These are phyloP conservation scores for Corythoichthys intestinalis DNA, from an alignment of 2,113 vertebrate genomes.

Conservation along the genomic window DNA sequence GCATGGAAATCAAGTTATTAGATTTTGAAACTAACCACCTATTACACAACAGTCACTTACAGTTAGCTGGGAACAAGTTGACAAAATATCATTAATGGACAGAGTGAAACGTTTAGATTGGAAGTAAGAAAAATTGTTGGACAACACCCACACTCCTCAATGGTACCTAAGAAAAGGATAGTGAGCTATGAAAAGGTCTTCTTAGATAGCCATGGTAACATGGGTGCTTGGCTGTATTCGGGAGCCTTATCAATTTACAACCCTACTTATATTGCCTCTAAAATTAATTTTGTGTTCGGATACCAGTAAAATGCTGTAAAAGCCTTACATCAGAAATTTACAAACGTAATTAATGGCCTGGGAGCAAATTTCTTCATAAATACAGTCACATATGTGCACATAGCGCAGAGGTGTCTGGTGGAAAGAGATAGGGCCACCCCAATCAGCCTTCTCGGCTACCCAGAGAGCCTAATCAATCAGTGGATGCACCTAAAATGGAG, in stretches of 20 bases:
- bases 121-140: too few relatives aligned
- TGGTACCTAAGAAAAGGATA: not conserved
- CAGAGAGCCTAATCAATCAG: slow-evolving; percentile 61
- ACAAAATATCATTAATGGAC: too few relatives aligned
- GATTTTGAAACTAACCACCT: too few relatives aligned
- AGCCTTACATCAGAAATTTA: not conserved
- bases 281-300: not conserved
- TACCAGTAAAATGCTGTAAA: not conserved
- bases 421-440: slow-evolving; percentile 49
- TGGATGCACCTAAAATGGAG: slow-evolving; percentile 51
- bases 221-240: not conserved
- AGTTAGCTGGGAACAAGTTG: too few relatives aligned
- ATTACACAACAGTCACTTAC: too few relatives aligned
- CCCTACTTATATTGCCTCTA: not conserved
- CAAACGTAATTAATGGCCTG: slow-evolving; percentile 32
- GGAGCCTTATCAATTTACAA: not conserved
- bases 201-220: not conserved
- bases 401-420: slow-evolving; percentile 43
- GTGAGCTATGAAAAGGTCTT: not conserved
- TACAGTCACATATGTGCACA: slow-evolving; percentile 19
- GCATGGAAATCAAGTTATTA: too few relatives aligned
- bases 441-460: slow-evolving; percentile 46
- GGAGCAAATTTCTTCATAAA: slow-evolving; percentile 21
- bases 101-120: too few relatives aligned
- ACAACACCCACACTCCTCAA: not conserved